A percentile compares a stretch with the other conserved stretches of the same genome.
These are phyloP conservation scores for Astatoreochromis straeleni DNA, from an alignment of 2,113 vertebrate species.

Conservation along the genomic window DNA sequence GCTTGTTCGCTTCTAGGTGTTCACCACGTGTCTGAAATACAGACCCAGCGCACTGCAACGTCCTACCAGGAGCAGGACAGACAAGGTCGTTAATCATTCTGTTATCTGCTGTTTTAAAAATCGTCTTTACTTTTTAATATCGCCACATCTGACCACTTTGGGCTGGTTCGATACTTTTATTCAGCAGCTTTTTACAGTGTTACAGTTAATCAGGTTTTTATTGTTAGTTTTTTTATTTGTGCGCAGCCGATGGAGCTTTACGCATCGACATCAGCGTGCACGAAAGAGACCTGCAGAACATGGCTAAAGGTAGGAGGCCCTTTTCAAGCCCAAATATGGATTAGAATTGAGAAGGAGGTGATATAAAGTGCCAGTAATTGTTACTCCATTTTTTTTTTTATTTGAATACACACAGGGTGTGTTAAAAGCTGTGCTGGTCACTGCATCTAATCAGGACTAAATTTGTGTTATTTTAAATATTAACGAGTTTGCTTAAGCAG, in stretches of 20 bases:
- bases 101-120: not conserved
- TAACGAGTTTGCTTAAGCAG: not conserved
- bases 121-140: not conserved
- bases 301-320: slow-evolving; percentile 87
- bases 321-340: not conserved
- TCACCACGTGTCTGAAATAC: slow-evolving; percentile 74
- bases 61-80: slow-evolving; percentile 81
- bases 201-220: not conserved
- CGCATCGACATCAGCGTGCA: slow-evolving; percentile 79
- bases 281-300: slow-evolving; percentile 87
- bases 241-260: slow-evolving; percentile 79
- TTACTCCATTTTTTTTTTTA: not conserved
- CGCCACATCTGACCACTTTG: not conserved
- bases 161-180: not conserved
- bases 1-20: slow-evolving; percentile 5
- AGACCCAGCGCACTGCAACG: slow-evolving; percentile 76
- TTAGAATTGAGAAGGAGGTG: not conserved
- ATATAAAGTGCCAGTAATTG: not conserved
- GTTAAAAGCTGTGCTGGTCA: not conserved
- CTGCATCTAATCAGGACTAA: not conserved
- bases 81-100: slow-evolving; percentile 61
- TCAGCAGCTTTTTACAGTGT: not conserved
- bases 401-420: not conserved
- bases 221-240: not conserved
- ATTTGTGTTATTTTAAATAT: not conserved